Evolutionary conservation across 2,797 vertebrate genomes (phyloP), one percentile per base, ranked within the genome.

Genomic region (Fistularia commersonii): DNA sequence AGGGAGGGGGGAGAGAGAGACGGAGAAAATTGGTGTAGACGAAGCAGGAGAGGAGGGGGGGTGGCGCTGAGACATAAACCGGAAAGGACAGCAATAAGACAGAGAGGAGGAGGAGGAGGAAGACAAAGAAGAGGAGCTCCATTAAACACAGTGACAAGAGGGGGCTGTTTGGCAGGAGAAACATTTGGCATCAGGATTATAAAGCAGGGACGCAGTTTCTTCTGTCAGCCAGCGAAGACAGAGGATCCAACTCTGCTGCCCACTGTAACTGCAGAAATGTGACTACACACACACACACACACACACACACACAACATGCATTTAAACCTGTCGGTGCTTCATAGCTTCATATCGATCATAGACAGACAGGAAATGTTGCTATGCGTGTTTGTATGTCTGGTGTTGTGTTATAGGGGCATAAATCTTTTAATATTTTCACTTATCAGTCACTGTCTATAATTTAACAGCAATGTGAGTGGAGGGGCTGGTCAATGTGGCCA

Each of bases 181-280:
- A 41, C 54, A 33, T 73, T 77, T 83, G 79, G 81, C 78, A 81
- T 82, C 80, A 77, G 69, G 80, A 77, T 77, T 77, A 84, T 77
- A 80, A 76, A 80, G 79, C 61, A 63, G 83, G 79, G 67, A 77
- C 69, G 57, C 72, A 61, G 67, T 61, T 74, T 63, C 70, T 80
- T 43, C 61, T 64, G 62, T 64, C 54, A 61, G 65, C 72, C 84
- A 61, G 57, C 59, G 7, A 74, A 74, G 66, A 66, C 61, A 77
- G 55, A 81, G 65, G 64, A 56, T 61, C 69, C 67, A 70, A 69
- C 62, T 65, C 63, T 52, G 67, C 69, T 67, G 69, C 63, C 66
- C 64, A 71, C 64, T 68, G 68, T 48, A 59, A 71, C 71, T 64
- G 72, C 61, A 72, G 57, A 56, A 72, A 69, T 51, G 69, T 72